These are phyloP conservation scores for Macrophya annulata DNA, from an alignment of 2,888 invertebrate genomes.

Conservation along the genomic window DNA sequence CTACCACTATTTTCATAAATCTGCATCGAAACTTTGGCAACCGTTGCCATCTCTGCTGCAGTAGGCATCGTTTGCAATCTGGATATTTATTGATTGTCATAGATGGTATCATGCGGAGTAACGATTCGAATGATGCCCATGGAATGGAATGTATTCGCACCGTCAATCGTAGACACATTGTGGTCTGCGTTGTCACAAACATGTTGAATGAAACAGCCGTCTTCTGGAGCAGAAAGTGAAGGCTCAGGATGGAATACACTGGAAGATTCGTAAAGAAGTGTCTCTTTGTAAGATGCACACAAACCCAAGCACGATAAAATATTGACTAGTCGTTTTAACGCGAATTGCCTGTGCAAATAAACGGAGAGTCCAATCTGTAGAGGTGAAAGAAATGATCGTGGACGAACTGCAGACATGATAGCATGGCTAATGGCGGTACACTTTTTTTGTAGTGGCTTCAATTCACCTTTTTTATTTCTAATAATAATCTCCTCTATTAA, in stretches of 20 bases:
- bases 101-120: slow-evolving; percentile 65
- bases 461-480: slow-evolving; percentile 37
- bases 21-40: slow-evolving; percentile 36
- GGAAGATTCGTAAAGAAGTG: slow-evolving; percentile 65
- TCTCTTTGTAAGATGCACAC: slow-evolving; percentile 65
- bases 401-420: slow-evolving; percentile 28
- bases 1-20: slow-evolving; percentile 53
- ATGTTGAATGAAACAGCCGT: slow-evolving; percentile 66
- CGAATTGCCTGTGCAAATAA: slow-evolving; percentile 45
- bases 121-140: slow-evolving; percentile 69
- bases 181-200: slow-evolving; percentile 67
- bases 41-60: slow-evolving; percentile 53
- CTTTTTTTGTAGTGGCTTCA: slow-evolving; percentile 26
- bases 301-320: slow-evolving; percentile 55
- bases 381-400: slow-evolving; percentile 50
- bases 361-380: slow-evolving; percentile 31
- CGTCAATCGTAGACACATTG: slow-evolving; percentile 70
- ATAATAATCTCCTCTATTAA: slow-evolving; percentile 57
- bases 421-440: slow-evolving; percentile 44
- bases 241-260: slow-evolving; percentile 65
- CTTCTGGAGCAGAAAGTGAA: slow-evolving; percentile 65
- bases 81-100: slow-evolving; percentile 61
- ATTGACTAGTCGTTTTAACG: slow-evolving; percentile 45
- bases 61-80: slow-evolving; percentile 25
- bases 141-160: slow-evolving; percentile 68